These are phyloP conservation scores for Pontoporia blainvillei DNA, from an alignment of 2,113 vertebrate species.

Conservation along the genomic window DNA sequence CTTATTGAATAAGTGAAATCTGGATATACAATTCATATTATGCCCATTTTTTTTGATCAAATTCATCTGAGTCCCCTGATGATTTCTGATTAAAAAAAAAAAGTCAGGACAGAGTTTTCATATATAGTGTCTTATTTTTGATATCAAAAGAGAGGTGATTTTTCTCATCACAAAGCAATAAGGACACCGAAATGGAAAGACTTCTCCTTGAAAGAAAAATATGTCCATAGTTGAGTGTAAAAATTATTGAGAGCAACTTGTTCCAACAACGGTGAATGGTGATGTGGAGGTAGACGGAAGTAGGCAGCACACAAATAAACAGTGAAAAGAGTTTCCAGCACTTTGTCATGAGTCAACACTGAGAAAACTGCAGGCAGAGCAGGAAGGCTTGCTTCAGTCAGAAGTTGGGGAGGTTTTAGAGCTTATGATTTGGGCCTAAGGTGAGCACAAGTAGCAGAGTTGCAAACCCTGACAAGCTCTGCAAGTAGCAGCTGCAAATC, in stretches of 20 bases:
- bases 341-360: background rate
- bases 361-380: background rate
- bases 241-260: background rate
- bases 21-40: background rate
- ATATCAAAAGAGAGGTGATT: background rate
- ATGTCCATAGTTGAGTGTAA: background rate
- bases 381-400: background rate
- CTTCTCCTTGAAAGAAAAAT: background rate
- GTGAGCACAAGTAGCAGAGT: background rate
- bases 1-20: background rate
- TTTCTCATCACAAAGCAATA: background rate
- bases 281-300: background rate
- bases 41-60: background rate
- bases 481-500: slow-evolving; percentile 50
- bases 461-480: slow-evolving; percentile 13
- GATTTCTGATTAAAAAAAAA: background rate
- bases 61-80: background rate
- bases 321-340: background rate
- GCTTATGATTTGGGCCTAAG: background rate
- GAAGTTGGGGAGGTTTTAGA: background rate
- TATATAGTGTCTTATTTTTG: background rate
- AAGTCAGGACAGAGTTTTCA: background rate
- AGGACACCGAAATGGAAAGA: background rate
- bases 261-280: background rate
- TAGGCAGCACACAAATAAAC: background rate